A percentile compares a stretch with the other conserved stretches of the same genome.
Conservation (phyloP, 2,113 vertebrate species). For the Ranitomeya imitator region DNA sequence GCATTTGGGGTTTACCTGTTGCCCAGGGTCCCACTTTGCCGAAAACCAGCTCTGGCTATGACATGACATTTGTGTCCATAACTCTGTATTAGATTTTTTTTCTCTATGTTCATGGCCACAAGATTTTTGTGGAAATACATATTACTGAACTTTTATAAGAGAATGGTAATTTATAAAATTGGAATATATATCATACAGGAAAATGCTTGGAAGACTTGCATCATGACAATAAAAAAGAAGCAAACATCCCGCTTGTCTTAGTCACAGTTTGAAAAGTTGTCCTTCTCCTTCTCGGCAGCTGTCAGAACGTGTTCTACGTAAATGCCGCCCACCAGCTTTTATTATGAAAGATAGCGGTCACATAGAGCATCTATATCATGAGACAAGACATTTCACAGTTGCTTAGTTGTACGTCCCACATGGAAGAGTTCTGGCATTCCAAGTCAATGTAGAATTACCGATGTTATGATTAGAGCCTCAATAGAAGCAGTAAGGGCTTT, state of each 20-base stretch:
- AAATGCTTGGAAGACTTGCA: neutral
- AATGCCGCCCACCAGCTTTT: slow-evolving; percentile 27
- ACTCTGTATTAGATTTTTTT: neutral
- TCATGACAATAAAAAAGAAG: slow-evolving; percentile 2
- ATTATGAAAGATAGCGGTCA: slow-evolving; percentile 45
- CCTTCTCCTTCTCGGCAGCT: slow-evolving; percentile 20
- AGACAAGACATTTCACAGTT: slow-evolving; percentile 50
- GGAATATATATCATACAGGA: neutral
- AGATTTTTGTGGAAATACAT: neutral
- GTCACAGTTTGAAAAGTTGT: slow-evolving; percentile 19
- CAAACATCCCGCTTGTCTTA: neutral
- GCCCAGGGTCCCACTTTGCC: too few species aligned
- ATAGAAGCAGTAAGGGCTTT: slow-evolving; percentile 47
- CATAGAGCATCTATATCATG: slow-evolving; percentile 32
- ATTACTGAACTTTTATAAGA: neutral
- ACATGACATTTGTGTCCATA: too few species aligned
- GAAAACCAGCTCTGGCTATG: too few species aligned
- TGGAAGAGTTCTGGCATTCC: slow-evolving; percentile 44
- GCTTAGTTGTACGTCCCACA: slow-evolving; percentile 41
- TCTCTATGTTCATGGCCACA: neutral
- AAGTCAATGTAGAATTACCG: slow-evolving; percentile 28
- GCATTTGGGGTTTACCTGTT: too few species aligned
- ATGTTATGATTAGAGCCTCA: slow-evolving; percentile 52
- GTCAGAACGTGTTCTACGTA: slow-evolving; percentile 1
- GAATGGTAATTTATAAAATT: neutral